Base-by-base conservation (phyloP, 2,797 vertebrate species). In the Scolopax rusticola region DNA sequence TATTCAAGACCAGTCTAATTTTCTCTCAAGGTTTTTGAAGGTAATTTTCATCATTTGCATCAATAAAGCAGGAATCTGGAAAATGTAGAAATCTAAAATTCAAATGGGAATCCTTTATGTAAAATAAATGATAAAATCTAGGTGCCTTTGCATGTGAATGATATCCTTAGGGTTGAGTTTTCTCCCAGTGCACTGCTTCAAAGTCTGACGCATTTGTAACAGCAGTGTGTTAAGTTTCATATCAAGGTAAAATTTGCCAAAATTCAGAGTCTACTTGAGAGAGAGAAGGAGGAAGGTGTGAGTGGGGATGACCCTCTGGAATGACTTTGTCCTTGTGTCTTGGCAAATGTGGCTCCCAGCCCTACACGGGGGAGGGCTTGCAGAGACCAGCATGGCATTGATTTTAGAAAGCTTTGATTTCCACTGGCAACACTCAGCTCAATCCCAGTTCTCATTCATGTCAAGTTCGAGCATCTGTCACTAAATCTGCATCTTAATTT, bases 91-190 rank as follows among this genome's bases (percentile, higher is more conserved):
- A 92, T 95, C 89, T 95, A 95, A 93, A 94, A 96, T 93, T 94
- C 94, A 95, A 87, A 95, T 93, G 78, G 90, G 88, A 96, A 96
- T 87, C 87, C 65, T 48, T 89, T 87, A 94, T 94, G 84, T 94
- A 90, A 95, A 93, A 93, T 74, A 53, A 90, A 76, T 69, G 84
- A 91, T 94, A 83, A 90, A 90, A 95, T 84, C 89, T 50, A 95
- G 89, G 74, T 63, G 69, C 41, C 68, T 96, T 83, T 90, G 85
- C 85, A 94, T 97, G 91, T 61, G 81, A 93, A 97, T 93, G 53
- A 75, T 93, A 81, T 94, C 91, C 93, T 91, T 33, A 36, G 90
- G 90, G 82, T 12, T 84, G 83, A 78, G 91, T 53, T 94, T 71
- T 71, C 84, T 89, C 76, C 76, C 87, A 91, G n/a, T 14, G 56